phyloP scores from a whole-genome alignment of 2,113 vertebrate genomes.

The Xiphorhynchus elegans region DNA sequence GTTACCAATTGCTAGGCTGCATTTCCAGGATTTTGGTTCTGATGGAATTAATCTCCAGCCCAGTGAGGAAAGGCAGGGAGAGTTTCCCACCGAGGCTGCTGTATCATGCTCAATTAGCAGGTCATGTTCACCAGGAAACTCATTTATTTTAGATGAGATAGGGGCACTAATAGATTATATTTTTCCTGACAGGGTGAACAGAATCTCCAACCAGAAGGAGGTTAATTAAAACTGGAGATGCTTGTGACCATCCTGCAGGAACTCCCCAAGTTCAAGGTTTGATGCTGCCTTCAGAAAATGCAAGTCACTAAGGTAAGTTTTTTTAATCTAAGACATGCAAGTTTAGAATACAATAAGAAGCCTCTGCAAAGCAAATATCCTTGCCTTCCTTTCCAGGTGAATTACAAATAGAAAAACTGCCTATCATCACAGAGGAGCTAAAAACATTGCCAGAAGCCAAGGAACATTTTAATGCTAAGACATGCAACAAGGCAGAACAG shows the following conservation, averaged over 20 bases:
- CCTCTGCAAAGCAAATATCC: neutral
- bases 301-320: neutral
- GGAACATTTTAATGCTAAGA: neutral
- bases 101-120: neutral
- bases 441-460: neutral
- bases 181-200: neutral
- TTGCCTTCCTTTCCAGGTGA: neutral
- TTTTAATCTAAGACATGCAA: neutral
- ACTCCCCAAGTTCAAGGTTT: neutral
- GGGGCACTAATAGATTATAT: neutral
- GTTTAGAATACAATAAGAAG: neutral
- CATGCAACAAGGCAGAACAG: neutral
- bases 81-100: neutral
- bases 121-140: neutral
- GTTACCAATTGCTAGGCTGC: neutral
- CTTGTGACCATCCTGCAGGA: neutral
- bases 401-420: neutral
- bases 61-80: neutral
- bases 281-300: neutral
- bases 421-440: neutral
- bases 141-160: constrained; percentile 7
- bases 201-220: neutral
- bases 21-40: neutral
- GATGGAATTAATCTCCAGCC: neutral
- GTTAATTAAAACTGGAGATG: constrained; percentile 42